These are phyloP conservation scores for Ochotona princeps DNA, from an alignment of 2,113 vertebrate genomes.

Conservation along the genomic window DNA sequence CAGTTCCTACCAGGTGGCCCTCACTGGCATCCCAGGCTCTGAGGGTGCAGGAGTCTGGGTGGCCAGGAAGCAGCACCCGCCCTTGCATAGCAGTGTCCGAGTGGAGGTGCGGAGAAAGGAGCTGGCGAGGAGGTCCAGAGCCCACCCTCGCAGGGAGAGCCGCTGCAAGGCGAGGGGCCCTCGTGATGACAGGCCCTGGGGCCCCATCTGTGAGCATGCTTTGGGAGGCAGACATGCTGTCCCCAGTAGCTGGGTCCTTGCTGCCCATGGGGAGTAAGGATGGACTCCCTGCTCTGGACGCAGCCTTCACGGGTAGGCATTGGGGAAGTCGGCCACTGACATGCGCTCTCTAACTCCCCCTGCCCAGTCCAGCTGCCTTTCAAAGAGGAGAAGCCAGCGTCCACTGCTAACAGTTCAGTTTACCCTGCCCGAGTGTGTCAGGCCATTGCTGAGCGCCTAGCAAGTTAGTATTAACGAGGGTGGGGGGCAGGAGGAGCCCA, in stretches of 20 bases:
- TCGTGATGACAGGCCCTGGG: background rate
- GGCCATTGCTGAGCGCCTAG: background rate
- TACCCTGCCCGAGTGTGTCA: background rate
- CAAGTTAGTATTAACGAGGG: background rate
- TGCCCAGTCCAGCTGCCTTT: too few relatives aligned
- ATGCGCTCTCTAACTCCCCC: too few relatives aligned
- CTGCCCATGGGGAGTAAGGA: too few relatives aligned
- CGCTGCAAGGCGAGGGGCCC: background rate
- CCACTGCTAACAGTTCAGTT: conserved; percentile 28
- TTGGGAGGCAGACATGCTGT: too few relatives aligned
- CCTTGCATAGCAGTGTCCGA: background rate
- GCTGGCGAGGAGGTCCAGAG: accelerated
- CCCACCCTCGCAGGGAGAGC: background rate
- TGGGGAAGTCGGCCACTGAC: too few relatives aligned
- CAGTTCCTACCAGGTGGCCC: background rate
- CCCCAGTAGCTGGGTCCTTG: too few relatives aligned
- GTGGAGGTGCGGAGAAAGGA: background rate
- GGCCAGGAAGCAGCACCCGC: background rate
- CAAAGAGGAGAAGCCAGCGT: too few relatives aligned
- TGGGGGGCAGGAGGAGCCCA: background rate
- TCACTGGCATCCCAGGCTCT: background rate
- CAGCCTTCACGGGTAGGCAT: too few relatives aligned
- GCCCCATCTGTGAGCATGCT: background rate
- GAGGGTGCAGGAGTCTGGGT: too few relatives aligned
- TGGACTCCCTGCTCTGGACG: too few relatives aligned